These are phyloP conservation scores for Adelosebastes latens DNA, from an alignment of 2,797 vertebrate genomes.

Conservation along the genomic window DNA sequence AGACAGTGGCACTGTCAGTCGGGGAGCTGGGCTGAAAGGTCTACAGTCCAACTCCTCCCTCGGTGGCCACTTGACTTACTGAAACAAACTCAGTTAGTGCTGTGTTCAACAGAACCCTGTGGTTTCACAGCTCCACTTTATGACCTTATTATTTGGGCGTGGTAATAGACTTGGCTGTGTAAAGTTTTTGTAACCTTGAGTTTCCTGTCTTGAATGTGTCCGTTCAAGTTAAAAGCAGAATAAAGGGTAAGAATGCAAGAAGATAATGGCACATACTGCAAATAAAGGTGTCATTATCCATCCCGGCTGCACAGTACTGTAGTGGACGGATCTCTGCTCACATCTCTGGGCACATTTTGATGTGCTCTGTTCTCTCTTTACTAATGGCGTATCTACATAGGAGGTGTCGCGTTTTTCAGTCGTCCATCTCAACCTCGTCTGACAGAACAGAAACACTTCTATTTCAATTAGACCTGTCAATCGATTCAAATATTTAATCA, in stretches of 20 bases:
- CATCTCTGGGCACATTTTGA: not conserved
- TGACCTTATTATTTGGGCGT: constrained; percentile 24
- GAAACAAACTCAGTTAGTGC: constrained; percentile 17
- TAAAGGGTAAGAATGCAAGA: not conserved
- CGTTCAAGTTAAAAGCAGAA: not conserved
- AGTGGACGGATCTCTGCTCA: not conserved
- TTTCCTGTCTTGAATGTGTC: constrained; percentile 46
- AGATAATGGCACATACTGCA: not conserved
- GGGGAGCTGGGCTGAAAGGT: constrained; percentile 20
- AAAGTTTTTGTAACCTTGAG: constrained; percentile 25
- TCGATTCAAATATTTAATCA: too few relatives aligned
- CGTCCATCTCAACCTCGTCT: not conserved
- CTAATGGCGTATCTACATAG: not conserved
- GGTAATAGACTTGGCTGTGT: constrained; percentile 28
- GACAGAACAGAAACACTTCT: not conserved
- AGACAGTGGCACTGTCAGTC: constrained; percentile 46
- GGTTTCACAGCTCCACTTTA: constrained; percentile 50
- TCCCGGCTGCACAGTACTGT: not conserved
- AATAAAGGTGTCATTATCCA: not conserved
- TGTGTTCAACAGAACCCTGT: constrained; percentile 7
- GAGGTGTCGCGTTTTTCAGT: not conserved
- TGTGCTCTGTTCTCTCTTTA: not conserved
- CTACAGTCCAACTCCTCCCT: constrained; percentile 32
- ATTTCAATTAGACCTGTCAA: not conserved
- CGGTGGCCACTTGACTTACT: constrained; percentile 9